Conservation (phyloP, 2,113 vertebrate genomes). For the Galemys pyrenaicus region DNA sequence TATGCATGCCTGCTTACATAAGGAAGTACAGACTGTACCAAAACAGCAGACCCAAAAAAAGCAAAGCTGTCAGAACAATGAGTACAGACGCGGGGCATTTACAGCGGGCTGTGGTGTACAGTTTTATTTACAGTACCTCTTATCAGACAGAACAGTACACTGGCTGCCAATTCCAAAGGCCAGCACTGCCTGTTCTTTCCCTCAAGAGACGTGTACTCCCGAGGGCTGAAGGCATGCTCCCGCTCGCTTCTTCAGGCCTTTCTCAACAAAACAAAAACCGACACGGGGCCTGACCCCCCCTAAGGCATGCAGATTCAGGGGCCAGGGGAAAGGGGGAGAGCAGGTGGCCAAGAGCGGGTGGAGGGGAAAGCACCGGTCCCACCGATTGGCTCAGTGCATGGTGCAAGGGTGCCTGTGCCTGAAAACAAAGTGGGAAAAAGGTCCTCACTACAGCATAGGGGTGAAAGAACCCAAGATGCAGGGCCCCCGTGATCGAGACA, state of each 20-base stretch:
- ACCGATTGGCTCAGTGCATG: slow-evolving; percentile 69
- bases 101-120: slow-evolving; percentile 92
- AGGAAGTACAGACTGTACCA: slow-evolving; percentile 94
- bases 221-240: slow-evolving; percentile 61
- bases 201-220: slow-evolving; percentile 88
- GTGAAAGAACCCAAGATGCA: background rate
- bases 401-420: slow-evolving; percentile 81
- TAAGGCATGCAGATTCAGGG: slow-evolving; percentile 61
- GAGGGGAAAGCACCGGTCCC: slow-evolving; percentile 67
- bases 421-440: slow-evolving; percentile 70
- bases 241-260: slow-evolving; percentile 63
- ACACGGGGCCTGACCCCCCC: slow-evolving; percentile 69
- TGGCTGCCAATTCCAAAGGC: slow-evolving; percentile 94
- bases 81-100: slow-evolving; percentile 92
- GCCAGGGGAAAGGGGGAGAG: background rate
- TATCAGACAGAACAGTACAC: slow-evolving; percentile 95
- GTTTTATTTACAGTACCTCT: slow-evolving; percentile 99
- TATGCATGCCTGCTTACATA: slow-evolving; percentile 93
- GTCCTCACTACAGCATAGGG: slow-evolving; percentile 65
- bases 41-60: slow-evolving; percentile 93
- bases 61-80: slow-evolving; percentile 96
- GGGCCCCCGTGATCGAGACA: background rate
- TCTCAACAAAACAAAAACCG: slow-evolving; percentile 83
- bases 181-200: slow-evolving; percentile 93
- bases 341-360: slow-evolving; percentile 65